These are phyloP conservation scores for Scaeva pyrastri DNA, from an alignment of 2,888 invertebrate species.

Conservation along the genomic window DNA sequence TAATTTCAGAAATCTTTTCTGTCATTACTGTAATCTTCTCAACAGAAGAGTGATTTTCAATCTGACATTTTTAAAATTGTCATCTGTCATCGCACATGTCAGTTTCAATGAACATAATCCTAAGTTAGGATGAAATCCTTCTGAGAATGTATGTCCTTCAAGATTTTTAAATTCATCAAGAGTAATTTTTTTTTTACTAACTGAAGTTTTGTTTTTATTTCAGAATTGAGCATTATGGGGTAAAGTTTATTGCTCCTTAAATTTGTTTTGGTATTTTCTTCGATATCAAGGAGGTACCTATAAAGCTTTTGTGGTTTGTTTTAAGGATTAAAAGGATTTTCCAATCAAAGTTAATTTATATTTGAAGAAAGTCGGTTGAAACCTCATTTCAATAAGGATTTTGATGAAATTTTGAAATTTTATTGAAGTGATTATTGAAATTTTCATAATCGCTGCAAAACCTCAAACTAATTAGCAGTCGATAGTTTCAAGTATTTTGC, in stretches of 20 bases:
- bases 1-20: no score
- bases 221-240: no score
- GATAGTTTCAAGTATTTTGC: slow-evolving; percentile 23
- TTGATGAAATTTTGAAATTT: slow-evolving; percentile 23
- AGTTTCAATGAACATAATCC: no score
- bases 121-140: no score
- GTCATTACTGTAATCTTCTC: no score
- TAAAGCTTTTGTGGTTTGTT: neutral
- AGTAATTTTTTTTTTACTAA: no score
- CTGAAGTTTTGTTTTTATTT: no score
- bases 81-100: no score
- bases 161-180: no score
- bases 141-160: no score
- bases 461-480: slow-evolving; percentile 38
- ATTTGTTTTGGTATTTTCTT: neutral
- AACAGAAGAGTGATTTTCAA: no score
- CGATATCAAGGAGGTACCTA: neutral
- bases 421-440: slow-evolving; percentile 24
- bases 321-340: slow-evolving; percentile 5
- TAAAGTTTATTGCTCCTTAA: slow-evolving; percentile 9
- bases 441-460: slow-evolving; percentile 40
- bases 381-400: slow-evolving; percentile 20
- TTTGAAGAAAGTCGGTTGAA: slow-evolving; percentile 30
- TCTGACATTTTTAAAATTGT: no score
- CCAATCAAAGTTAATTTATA: slow-evolving; percentile 28